Evolutionary conservation across 2,113 vertebrate species (phyloP).

Genomic region (Parotia lawesii): DNA sequence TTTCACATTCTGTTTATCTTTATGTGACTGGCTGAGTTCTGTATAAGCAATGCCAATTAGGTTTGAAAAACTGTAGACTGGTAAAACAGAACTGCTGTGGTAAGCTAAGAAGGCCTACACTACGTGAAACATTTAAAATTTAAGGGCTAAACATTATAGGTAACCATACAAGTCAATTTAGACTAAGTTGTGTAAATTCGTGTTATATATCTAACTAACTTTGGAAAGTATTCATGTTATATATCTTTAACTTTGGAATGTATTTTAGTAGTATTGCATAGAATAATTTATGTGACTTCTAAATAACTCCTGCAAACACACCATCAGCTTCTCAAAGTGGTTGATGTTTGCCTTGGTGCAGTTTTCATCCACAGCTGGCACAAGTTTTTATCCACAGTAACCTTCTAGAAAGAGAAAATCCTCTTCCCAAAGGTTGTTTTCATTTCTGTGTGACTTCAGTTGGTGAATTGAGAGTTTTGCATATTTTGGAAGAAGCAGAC

Average conservation of each 20-base stretch:
- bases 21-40: not conserved
- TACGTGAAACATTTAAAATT: not conserved
- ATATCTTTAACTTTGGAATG: not conserved
- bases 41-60: not conserved
- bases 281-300: not conserved
- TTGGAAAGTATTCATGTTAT: not conserved
- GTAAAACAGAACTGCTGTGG: not conserved
- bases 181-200: not conserved
- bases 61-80: not conserved
- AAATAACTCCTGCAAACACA: not conserved
- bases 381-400: not conserved
- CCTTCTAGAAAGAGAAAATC: not conserved
- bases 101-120: not conserved
- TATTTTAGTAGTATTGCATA: not conserved
- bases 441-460: not conserved
- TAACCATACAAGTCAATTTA: not conserved
- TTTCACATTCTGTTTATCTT: not conserved
- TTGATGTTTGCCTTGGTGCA: not conserved
- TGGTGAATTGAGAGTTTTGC: not conserved
- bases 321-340: not conserved
- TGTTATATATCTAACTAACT: not conserved
- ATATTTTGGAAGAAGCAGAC: not conserved
- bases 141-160: not conserved
- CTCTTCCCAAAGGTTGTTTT: not conserved
- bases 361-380: not conserved